Percentiles rank a stretch among this genome's conserved stretches.
phyloP scores from a whole-genome alignment of 2,113 vertebrate species.

The Cavia aperea region DNA sequence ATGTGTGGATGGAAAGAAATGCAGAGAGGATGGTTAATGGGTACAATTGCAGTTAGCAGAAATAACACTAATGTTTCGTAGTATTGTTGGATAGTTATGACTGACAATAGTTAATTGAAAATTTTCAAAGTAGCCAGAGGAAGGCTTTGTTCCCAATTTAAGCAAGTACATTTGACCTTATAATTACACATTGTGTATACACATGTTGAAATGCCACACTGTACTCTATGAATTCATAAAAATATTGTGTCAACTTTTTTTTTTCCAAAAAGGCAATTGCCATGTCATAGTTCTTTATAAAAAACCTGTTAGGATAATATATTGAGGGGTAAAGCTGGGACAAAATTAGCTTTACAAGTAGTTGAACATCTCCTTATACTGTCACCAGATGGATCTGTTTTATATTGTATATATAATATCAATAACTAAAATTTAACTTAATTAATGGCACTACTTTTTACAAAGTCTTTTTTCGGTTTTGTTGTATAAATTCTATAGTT shows the following conservation, averaged over 20 bases:
- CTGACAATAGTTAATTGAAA: not conserved
- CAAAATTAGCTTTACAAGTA: not conserved
- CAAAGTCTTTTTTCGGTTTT: not conserved
- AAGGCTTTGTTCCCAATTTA: not conserved
- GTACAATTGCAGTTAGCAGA: not conserved
- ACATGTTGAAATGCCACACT: not conserved
- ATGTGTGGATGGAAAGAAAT: no score
- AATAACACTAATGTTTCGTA: not conserved
- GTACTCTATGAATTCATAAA: not conserved
- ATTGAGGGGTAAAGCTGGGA: not conserved
- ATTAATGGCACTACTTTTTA: not conserved
- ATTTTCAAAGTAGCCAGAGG: not conserved
- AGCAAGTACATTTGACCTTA: not conserved
- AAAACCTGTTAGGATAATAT: not conserved
- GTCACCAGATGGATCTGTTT: not conserved
- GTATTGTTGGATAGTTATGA: not conserved
- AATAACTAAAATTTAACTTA: not conserved
- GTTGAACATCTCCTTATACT: not conserved
- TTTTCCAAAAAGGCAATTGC: not conserved
- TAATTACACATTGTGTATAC: not conserved
- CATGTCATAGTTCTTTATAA: not conserved
- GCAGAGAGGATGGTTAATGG: not conserved
- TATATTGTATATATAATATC: not conserved
- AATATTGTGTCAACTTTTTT: not conserved
- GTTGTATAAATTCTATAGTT: not conserved